These are phyloP conservation scores for Laothoe populi DNA, from an alignment of 2,888 invertebrate species.

Conservation along the genomic window DNA sequence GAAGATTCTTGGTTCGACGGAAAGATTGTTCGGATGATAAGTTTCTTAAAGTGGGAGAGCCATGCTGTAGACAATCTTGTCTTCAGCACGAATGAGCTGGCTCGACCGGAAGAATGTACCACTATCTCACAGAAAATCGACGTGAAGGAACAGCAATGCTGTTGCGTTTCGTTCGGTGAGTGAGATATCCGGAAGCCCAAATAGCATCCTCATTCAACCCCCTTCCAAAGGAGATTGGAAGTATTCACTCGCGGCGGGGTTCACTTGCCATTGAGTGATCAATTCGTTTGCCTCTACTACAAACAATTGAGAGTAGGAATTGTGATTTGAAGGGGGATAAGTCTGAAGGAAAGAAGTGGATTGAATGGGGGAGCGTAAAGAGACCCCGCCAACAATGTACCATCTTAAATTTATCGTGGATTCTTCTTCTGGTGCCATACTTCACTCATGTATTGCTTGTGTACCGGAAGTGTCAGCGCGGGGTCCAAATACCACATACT, in stretches of 20 bases:
- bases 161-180: neutral
- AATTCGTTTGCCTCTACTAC: neutral
- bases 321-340: too few relatives aligned
- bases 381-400: neutral
- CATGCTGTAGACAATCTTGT: neutral
- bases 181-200: neutral
- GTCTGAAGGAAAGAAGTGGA: neutral
- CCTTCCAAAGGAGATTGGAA: neutral
- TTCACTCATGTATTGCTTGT: neutral
- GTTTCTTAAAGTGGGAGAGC: neutral
- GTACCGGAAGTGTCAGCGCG: neutral
- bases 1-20: neutral
- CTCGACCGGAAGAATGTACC: neutral
- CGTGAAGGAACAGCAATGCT: neutral
- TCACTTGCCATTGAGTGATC: neutral
- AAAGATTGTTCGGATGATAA: neutral
- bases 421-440: neutral
- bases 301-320: neutral
- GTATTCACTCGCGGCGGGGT: neutral
- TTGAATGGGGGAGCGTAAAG: neutral
- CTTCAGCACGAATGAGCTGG: neutral
- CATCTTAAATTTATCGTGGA: neutral
- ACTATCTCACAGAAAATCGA: conserved; percentile 2
- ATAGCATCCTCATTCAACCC: neutral
- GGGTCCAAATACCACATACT: neutral